Conservation (phyloP, 1,140 invertebrate genomes). For the Elymnias hypermnestra region DNA sequence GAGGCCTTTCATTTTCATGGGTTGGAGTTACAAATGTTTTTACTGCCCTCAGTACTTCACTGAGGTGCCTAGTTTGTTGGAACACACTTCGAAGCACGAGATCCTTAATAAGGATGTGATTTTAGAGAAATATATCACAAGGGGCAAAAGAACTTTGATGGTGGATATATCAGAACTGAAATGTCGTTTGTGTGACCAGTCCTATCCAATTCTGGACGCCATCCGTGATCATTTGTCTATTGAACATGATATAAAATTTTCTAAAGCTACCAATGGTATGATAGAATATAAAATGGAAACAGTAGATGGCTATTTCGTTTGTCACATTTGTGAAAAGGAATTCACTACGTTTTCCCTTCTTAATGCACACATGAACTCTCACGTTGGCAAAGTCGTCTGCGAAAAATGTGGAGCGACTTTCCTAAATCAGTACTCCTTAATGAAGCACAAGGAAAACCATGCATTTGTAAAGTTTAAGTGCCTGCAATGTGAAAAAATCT, state of each 20-base stretch:
- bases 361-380: constrained; percentile 50
- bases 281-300: constrained; percentile 39
- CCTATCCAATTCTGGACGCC: constrained; percentile 25
- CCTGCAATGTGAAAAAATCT: constrained; percentile 32
- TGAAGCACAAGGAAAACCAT: constrained; percentile 59
- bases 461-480: constrained; percentile 34
- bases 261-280: constrained; percentile 33
- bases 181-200: constrained; percentile 35
- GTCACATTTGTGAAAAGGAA: constrained; percentile 29
- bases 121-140: constrained; percentile 37
- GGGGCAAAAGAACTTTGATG: constrained; percentile 39
- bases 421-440: constrained; percentile 48
- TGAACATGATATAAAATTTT: constrained; percentile 30
- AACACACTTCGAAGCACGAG: constrained; percentile 34
- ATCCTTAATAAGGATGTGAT: constrained; percentile 20
- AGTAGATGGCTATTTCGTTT: constrained; percentile 19
- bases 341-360: constrained; percentile 30
- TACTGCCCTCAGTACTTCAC: constrained; percentile 39
- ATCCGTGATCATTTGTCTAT: constrained; percentile 35
- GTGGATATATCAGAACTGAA: constrained; percentile 47
- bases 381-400: constrained; percentile 63
- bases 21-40: constrained; percentile 46
- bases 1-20: constrained; percentile 42
- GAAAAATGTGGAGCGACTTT: constrained; percentile 67
- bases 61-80: constrained; percentile 25